A percentile compares a stretch with the other conserved stretches of the same genome.
phyloP scores from a whole-genome alignment of 2,113 vertebrate species.

The Pardalotus punctatus region DNA sequence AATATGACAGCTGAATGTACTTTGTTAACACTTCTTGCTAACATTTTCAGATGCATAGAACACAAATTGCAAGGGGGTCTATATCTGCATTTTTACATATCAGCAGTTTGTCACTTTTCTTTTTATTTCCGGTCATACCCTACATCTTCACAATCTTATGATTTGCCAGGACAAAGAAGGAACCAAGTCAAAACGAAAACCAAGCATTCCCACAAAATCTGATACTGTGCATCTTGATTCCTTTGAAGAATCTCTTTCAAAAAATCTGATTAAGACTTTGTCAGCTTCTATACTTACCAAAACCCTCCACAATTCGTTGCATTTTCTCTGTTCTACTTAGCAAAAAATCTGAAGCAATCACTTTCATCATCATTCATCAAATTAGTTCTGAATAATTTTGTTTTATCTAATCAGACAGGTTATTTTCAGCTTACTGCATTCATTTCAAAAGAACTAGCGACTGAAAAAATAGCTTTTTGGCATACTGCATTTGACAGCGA shows the following conservation, averaged over 20 bases:
- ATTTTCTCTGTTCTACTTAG: conserved; percentile 6
- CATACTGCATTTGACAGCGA: neutral
- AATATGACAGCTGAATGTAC: neutral
- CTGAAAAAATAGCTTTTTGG: neutral
- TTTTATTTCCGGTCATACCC: neutral
- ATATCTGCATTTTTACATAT: neutral
- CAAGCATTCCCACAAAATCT: neutral
- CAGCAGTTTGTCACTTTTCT: neutral
- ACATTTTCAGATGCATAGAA: neutral
- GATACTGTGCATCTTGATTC: neutral
- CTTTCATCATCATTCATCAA: conserved; percentile 13
- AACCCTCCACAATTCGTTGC: neutral
- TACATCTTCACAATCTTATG: neutral
- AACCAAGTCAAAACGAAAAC: neutral
- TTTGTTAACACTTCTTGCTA: neutral
- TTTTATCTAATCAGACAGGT: conserved; percentile 26
- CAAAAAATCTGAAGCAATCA: neutral
- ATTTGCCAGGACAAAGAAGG: neutral
- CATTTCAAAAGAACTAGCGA: neutral
- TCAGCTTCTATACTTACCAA: neutral
- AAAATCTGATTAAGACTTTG: neutral
- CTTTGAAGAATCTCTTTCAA: neutral
- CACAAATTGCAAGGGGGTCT: neutral
- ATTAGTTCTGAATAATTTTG: conserved; percentile 23
- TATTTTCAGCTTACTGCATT: conserved; percentile 34